Percentiles rank a stretch among this genome's conserved stretches.
These are phyloP conservation scores for Drosophila meridionalis DNA, from an alignment of 2,888 invertebrate genomes.

Conservation along the genomic window DNA sequence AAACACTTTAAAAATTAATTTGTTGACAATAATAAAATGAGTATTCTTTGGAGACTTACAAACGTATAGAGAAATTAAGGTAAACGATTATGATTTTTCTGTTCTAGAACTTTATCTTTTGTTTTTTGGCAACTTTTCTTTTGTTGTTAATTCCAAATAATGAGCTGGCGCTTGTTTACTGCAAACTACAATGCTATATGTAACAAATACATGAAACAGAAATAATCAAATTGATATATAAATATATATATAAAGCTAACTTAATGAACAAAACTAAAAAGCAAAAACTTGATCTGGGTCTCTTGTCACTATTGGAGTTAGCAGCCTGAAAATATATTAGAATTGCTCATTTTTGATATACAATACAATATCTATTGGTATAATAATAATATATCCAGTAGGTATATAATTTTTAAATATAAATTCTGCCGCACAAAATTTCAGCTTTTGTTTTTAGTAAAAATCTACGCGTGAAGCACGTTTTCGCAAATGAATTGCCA, in stretches of 20 bases:
- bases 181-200: constrained; percentile 60
- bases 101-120: constrained; percentile 13
- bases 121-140: constrained; percentile 47
- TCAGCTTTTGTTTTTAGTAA: constrained; percentile 72
- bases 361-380: constrained; percentile 73
- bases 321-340: constrained; percentile 65
- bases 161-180: constrained; percentile 30
- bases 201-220: constrained; percentile 57
- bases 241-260: constrained; percentile 53
- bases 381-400: constrained; percentile 63
- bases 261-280: constrained; percentile 52
- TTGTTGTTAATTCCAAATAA: constrained; percentile 41
- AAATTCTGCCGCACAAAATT: constrained; percentile 80
- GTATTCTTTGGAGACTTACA: constrained; percentile 70
- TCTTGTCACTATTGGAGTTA: constrained; percentile 33
- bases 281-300: constrained; percentile 7
- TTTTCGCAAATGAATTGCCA: constrained; percentile 71
- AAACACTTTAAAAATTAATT: constrained; percentile 59
- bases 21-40: constrained; percentile 61
- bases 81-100: constrained; percentile 21
- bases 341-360: constrained; percentile 78
- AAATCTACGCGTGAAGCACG: constrained; percentile 80
- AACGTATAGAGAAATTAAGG: constrained; percentile 37
- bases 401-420: constrained; percentile 64
- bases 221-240: constrained; percentile 45